Evolutionary conservation across 2,797 vertebrate genomes (phyloP).

Genomic region (Columba guinea): DNA sequence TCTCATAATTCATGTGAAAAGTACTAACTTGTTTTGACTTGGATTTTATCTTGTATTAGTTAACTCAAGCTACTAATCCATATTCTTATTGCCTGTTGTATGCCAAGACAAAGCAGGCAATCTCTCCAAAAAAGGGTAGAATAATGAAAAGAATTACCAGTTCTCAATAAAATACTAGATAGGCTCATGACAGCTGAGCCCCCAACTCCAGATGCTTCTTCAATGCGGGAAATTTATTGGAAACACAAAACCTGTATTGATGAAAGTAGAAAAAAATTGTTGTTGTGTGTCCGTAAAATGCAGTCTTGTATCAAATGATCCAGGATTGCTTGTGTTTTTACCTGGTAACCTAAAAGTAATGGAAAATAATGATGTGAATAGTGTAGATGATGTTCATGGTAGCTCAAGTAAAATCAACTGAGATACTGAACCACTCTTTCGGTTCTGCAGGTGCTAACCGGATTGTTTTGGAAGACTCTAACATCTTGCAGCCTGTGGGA

Average conservation of each 20-base stretch:
- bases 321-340: background rate
- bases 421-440: background rate
- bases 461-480: slow-evolving; percentile 94
- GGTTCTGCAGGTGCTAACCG: slow-evolving; percentile 87
- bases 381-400: background rate
- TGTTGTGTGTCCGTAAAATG: background rate
- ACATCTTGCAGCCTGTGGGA: slow-evolving; percentile 95
- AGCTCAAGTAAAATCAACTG: no score
- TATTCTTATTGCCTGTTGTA: background rate
- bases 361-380: background rate
- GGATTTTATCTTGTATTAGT: slow-evolving; percentile 16
- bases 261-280: background rate
- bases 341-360: background rate
- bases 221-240: background rate
- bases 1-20: slow-evolving; percentile 11
- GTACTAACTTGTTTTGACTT: background rate
- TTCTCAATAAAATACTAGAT: background rate
- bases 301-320: background rate
- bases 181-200: background rate
- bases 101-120: background rate
- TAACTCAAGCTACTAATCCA: slow-evolving; percentile 1
- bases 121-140: background rate
- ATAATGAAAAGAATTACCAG: background rate
- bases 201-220: background rate
- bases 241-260: background rate